Evolutionary conservation across 2,888 invertebrate species (phyloP).

Genomic region (Hololepta plana): DNA sequence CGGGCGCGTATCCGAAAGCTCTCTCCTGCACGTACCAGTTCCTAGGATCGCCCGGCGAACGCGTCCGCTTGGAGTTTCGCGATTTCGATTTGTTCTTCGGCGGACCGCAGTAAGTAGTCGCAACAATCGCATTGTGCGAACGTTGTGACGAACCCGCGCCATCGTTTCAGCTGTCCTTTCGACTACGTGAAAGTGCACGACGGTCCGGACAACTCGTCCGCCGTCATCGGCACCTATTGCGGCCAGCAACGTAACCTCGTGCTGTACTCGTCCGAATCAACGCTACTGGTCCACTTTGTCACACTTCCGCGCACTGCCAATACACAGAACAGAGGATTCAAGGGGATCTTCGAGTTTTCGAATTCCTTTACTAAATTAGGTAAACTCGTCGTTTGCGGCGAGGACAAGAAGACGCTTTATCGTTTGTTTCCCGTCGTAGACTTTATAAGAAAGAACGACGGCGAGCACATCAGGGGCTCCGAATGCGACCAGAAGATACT

Average conservation of each 20-base stretch:
- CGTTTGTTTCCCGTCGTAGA: conserved; percentile 33
- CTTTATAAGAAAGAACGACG: conserved; percentile 84
- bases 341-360: conserved; percentile 97
- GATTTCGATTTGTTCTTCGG: conserved; percentile 98
- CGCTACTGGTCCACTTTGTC: conserved; percentile 79
- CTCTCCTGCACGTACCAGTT: conserved; percentile 86
- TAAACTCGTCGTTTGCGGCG: conserved; percentile 37
- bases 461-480: conserved; percentile 88
- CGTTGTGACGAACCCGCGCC: neutral
- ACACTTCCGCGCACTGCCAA: conserved; percentile 82
- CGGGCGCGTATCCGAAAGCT: conserved; percentile 96
- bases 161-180: conserved; percentile 76
- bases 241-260: conserved; percentile 93
- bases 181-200: conserved; percentile 96
- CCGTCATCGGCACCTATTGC: conserved; percentile 91
- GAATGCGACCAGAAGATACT: conserved; percentile 98
- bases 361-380: conserved; percentile 96
- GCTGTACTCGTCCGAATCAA: conserved; percentile 83
- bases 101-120: conserved; percentile 80
- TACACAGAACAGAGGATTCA: conserved; percentile 95
- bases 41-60: conserved; percentile 72
- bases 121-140: neutral
- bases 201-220: conserved; percentile 74
- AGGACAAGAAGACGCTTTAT: neutral
- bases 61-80: conserved; percentile 87